phyloP scores from a whole-genome alignment of 1,140 invertebrate genomes.

The Drosophila bocki region DNA sequence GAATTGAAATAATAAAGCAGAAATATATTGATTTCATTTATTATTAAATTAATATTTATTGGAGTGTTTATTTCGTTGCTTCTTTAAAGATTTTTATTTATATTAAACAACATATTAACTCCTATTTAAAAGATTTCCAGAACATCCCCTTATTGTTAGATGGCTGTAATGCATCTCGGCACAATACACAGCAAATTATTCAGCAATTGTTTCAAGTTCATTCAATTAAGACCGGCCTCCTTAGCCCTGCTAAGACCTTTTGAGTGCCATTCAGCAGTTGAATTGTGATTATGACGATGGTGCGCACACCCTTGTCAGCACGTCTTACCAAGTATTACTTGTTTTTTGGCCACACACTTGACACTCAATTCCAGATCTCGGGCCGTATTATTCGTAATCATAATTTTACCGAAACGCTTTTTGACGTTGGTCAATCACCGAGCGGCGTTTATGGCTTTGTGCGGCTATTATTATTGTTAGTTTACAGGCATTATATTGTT shows the following conservation, averaged over 20 bases:
- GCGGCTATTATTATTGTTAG: slow-evolving; percentile 52
- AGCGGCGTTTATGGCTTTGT: slow-evolving; percentile 10
- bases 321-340: slow-evolving; percentile 11
- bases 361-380: slow-evolving; percentile 44
- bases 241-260: slow-evolving; percentile 43
- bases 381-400: slow-evolving; percentile 27
- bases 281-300: slow-evolving; percentile 33
- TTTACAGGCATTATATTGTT: slow-evolving; percentile 52
- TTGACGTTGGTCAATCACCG: slow-evolving; percentile 41
- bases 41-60: no score
- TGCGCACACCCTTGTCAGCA: slow-evolving; percentile 24
- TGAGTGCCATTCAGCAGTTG: slow-evolving; percentile 52
- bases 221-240: slow-evolving; percentile 48
- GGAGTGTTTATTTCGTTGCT: no score
- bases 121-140: slow-evolving; percentile 1
- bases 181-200: slow-evolving; percentile 48
- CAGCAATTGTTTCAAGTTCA: slow-evolving; percentile 79
- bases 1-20: no score
- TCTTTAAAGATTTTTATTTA: no score
- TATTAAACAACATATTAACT: no score
- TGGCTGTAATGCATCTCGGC: slow-evolving; percentile 19
- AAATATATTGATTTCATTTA: no score
- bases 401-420: slow-evolving; percentile 20
- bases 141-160: slow-evolving; percentile 21
- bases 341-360: slow-evolving; percentile 32